These are phyloP conservation scores for Zosterops hypoxanthus DNA, from an alignment of 2,113 vertebrate genomes.

Conservation along the genomic window DNA sequence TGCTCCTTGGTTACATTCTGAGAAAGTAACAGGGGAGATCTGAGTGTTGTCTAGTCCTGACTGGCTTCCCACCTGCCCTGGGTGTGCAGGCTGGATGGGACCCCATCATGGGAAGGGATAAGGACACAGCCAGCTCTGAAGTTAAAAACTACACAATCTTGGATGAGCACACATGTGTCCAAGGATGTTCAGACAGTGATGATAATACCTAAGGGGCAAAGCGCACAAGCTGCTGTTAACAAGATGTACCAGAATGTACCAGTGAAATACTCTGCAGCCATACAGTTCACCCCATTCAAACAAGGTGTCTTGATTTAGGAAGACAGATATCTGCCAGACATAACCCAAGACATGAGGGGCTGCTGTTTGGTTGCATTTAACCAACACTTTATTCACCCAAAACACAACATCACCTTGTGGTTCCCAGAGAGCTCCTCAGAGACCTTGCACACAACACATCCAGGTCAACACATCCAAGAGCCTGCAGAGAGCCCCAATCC, in stretches of 20 bases:
- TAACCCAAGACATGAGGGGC: background rate
- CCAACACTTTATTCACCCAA: background rate
- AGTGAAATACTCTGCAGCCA: background rate
- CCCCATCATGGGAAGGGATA: background rate
- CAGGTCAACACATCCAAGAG: background rate
- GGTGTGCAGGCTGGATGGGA: background rate
- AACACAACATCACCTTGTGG: background rate
- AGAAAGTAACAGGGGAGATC: background rate
- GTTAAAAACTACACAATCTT: background rate
- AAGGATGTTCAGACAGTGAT: background rate
- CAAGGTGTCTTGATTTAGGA: background rate
- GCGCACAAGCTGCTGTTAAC: background rate
- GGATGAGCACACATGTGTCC: background rate
- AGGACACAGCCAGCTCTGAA: background rate
- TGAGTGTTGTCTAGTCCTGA: background rate
- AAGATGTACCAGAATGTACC: background rate
- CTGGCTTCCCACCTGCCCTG: background rate
- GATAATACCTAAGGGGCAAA: background rate
- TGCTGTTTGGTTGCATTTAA: background rate
- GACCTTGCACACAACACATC: background rate
- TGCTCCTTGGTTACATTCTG: background rate
- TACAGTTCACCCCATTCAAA: background rate
- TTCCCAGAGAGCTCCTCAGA: background rate
- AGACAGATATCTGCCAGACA: too few relatives aligned
- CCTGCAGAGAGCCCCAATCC: background rate